Evolutionary conservation across 2,113 vertebrate genomes (phyloP), one percentile per base, ranked within the genome.

Genomic region (Pedetes capensis): DNA sequence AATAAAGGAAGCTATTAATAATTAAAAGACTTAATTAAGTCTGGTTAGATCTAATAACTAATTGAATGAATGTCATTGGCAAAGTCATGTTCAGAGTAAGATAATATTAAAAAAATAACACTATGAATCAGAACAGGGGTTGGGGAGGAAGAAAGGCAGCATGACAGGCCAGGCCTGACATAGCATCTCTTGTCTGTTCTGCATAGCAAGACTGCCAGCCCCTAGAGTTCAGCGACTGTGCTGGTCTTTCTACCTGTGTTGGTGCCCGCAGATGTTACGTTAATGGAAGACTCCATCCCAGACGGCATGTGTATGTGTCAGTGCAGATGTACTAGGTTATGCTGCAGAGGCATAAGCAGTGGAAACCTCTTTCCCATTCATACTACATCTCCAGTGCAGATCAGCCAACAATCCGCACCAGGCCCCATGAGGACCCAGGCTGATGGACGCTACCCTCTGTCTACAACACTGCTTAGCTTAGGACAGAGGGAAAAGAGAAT

Each of bases 1-100:
- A 88, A 59, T 86, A 82, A 90, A 88, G 76, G 27, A 84, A 61
- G 49, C 42, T 80, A 49, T 71, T 75, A 96, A 80, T 91, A 91
- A 68, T 88, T 74, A 69, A 93, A 87, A 79, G 17, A 76, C 44
- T 86, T 83, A 68, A 85, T 92, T 66, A 81, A 51, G 32, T 83
- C 82, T 81, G 37, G 6, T 69, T 75, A 83, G 55, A 76, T 74
- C 34, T 83, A 69, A 64, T 87, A 94, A 92, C 10, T 49, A 27
- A 85, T 74, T 66, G 29, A 83, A 82, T 47, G 34, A 17, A 55
- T 90, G 10, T 72, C 71, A 39, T 89, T 95, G 27, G 59, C 57
- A 95, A 87, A 84, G 47, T 81, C 85, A 89, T 34, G 16, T 22
- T 69, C 94, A 80, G 3, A 27, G 32, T 75, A 93, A 44, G n/a